phyloP scores from a whole-genome alignment of 2,888 invertebrate genomes.

The Microchrysa polita region DNA sequence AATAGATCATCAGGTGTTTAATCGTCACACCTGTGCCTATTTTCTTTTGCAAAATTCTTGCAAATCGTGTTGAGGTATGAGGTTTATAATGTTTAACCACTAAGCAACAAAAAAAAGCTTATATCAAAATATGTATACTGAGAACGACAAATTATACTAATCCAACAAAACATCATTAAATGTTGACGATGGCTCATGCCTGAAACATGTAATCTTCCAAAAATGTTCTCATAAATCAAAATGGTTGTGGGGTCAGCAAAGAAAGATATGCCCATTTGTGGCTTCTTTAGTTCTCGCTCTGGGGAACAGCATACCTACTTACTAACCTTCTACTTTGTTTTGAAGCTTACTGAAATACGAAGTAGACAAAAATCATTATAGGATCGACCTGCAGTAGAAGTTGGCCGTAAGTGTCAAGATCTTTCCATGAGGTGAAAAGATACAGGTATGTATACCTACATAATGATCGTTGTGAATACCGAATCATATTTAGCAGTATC shows the following conservation, averaged over 20 bases:
- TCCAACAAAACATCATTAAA: slow-evolving; percentile 27
- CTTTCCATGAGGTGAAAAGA: slow-evolving; percentile 16
- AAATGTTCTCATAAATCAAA: slow-evolving; percentile 43
- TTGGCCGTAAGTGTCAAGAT: slow-evolving; percentile 41
- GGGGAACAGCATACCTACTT: slow-evolving; percentile 4
- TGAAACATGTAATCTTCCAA: slow-evolving; percentile 40
- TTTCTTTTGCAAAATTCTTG: slow-evolving; percentile 32
- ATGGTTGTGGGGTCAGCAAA: slow-evolving; percentile 35
- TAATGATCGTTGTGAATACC: too few relatives aligned
- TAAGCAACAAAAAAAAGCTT: slow-evolving; percentile 16
- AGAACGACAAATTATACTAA: slow-evolving; percentile 26
- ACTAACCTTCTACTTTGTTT: slow-evolving; percentile 1
- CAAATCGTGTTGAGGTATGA: slow-evolving; percentile 25
- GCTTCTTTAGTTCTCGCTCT: neutral
- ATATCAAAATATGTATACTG: neutral
- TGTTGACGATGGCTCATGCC: slow-evolving; percentile 41
- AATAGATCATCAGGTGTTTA: slow-evolving; percentile 42
- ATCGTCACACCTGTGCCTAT: slow-evolving; percentile 36
- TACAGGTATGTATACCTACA: too few relatives aligned
- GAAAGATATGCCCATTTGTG: neutral
- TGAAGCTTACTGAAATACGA: slow-evolving; percentile 8
- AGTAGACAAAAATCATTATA: slow-evolving; percentile 34
- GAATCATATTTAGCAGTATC: too few relatives aligned
- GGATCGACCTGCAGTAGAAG: neutral
- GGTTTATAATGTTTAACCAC: too few relatives aligned